Evolutionary conservation across 2,888 invertebrate species (phyloP).

Genomic region (Cylindroiulus punctatus): DNA sequence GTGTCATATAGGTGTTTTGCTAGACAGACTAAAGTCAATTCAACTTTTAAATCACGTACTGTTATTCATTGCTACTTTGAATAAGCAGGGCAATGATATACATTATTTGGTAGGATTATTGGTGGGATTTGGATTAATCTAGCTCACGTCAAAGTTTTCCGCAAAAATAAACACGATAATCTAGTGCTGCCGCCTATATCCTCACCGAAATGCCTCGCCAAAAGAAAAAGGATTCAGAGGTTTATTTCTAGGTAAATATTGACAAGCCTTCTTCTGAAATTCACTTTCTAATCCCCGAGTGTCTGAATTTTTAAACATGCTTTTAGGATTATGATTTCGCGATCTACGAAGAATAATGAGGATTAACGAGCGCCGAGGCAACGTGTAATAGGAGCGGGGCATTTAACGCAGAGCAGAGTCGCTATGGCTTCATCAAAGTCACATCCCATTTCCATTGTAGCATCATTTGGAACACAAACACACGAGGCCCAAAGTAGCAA

Average conservation of each 20-base stretch:
- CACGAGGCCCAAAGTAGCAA: conserved; percentile 36
- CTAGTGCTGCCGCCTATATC: not conserved
- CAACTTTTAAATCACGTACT: not conserved
- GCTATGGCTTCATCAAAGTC: conserved; percentile 43
- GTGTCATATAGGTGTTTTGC: no score
- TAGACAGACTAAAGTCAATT: not conserved
- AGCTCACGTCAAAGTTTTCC: not conserved
- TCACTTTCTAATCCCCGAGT: conserved; percentile 40
- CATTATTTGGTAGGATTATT: not conserved
- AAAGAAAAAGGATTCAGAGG: not conserved
- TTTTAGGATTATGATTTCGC: conserved; percentile 55
- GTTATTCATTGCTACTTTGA: not conserved
- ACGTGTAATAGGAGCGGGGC: conserved; percentile 6
- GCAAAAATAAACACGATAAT: conserved; percentile 19
- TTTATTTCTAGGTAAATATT: conserved; percentile 6
- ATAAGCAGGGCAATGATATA: not conserved
- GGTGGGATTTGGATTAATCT: not conserved
- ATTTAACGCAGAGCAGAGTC: conserved; percentile 13
- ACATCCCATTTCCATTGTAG: conserved; percentile 43
- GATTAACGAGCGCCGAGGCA: conserved; percentile 52
- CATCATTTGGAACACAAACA: conserved; percentile 19
- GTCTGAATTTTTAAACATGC: conserved; percentile 55
- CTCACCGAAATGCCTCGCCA: not conserved
- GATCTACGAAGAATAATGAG: conserved; percentile 48
- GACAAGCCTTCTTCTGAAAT: not conserved